These are phyloP conservation scores for Aphidius colemani DNA, from an alignment of 2,888 invertebrate genomes.

Conservation along the genomic window DNA sequence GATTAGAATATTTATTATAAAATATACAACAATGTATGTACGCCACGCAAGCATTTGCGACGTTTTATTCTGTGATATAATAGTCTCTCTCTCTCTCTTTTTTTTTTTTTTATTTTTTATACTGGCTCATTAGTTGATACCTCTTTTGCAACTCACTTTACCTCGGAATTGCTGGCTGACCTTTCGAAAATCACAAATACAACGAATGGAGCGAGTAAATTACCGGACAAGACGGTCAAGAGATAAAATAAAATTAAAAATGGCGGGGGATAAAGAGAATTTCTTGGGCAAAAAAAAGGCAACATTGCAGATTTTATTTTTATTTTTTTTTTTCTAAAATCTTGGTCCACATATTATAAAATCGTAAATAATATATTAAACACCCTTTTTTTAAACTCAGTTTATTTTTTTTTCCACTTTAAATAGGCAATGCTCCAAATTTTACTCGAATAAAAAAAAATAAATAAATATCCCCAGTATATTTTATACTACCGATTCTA, in stretches of 20 bases:
- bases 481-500: too few relatives aligned
- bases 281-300: conserved; percentile 8
- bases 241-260: conserved; percentile 22
- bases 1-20: too few relatives aligned
- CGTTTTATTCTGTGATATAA: conserved; percentile 18
- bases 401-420: conserved; percentile 6
- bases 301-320: background rate
- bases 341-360: background rate
- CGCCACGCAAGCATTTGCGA: conserved; percentile 19
- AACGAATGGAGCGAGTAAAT: conserved; percentile 17
- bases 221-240: conserved; percentile 21
- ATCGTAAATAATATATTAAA: background rate
- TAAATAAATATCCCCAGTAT: too few relatives aligned
- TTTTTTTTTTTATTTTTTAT: background rate
- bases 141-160: conserved; percentile 33
- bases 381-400: conserved; percentile 3
- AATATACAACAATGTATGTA: background rate
- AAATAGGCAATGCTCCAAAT: conserved; percentile 13
- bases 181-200: conserved; percentile 36
- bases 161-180: conserved; percentile 36
- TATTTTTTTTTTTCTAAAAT: background rate
- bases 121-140: conserved; percentile 4
- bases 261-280: background rate
- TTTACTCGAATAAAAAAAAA: background rate
- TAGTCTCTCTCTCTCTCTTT: background rate